These are phyloP conservation scores for Phymastichus coffea DNA, from an alignment of 1,140 invertebrate genomes.

Conservation along the genomic window DNA sequence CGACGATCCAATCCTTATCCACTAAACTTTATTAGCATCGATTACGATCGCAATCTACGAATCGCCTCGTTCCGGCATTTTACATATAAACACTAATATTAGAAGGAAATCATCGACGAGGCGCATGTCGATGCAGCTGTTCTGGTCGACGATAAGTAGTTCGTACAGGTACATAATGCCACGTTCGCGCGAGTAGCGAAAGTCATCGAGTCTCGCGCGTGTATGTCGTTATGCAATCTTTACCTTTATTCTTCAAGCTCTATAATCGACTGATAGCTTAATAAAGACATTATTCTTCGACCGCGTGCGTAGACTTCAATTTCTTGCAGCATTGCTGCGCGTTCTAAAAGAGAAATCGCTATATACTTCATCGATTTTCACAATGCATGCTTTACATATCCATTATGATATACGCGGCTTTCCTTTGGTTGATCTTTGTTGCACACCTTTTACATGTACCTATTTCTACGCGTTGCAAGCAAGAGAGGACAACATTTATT, in stretches of 20 bases:
- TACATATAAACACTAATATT: conserved; percentile 27
- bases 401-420: too few species aligned
- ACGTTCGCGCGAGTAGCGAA: too few species aligned
- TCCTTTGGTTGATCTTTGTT: too few species aligned
- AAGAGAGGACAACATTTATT: too few species aligned
- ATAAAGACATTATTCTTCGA: not conserved
- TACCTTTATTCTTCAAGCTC: not conserved
- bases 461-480: too few species aligned
- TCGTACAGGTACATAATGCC: conserved; percentile 10
- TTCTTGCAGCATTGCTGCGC: too few species aligned
- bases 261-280: conserved; percentile 20
- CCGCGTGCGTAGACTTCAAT: too few species aligned
- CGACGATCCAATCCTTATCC: conserved; percentile 26
- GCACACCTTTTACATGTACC: too few species aligned
- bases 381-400: too few species aligned
- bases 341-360: too few species aligned
- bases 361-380: too few species aligned
- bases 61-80: conserved; percentile 27
- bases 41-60: conserved; percentile 23
- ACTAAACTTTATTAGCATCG: conserved; percentile 25
- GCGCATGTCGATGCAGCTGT: conserved; percentile 15
- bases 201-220: not conserved
- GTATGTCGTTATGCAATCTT: too few species aligned
- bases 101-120: conserved; percentile 15
- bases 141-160: conserved; percentile 26